Percentiles rank a stretch among this genome's conserved stretches.
Conservation (phyloP, 2,113 vertebrate species). For the Heptranchias perlo region DNA sequence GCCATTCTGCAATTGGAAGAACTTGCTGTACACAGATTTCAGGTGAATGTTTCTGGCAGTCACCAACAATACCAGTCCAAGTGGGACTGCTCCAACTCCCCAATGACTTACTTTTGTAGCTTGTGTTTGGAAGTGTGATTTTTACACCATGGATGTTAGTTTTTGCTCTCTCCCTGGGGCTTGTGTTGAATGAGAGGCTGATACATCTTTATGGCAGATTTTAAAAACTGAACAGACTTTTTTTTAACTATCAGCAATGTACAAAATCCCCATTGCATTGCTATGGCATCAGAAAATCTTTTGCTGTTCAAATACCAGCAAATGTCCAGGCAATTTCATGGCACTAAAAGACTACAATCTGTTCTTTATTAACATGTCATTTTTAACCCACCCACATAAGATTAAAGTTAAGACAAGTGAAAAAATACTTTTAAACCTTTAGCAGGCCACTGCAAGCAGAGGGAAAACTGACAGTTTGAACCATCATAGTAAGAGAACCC, state of each 20-base stretch:
- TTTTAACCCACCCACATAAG: too few relatives aligned
- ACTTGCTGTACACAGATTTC: not conserved
- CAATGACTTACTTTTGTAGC: not conserved
- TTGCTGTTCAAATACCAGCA: not conserved
- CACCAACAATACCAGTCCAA: not conserved
- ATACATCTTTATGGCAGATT: not conserved
- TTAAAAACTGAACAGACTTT: not conserved
- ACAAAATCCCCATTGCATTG: not conserved
- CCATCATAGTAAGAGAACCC: not conserved
- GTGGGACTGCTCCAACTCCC: not conserved
- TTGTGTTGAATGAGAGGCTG: not conserved
- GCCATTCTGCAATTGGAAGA: not conserved
- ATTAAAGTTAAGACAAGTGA: not conserved
- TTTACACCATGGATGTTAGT: not conserved
- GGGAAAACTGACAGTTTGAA: not conserved
- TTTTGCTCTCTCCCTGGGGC: not conserved
- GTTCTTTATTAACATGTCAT: not conserved
- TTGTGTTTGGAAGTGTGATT: slow-evolving; percentile 1
- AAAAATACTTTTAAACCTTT: not conserved
- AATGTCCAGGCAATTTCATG: not conserved
- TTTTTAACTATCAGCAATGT: not conserved
- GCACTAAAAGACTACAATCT: not conserved
- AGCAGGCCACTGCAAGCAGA: too few relatives aligned
- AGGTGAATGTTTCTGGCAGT: slow-evolving; percentile 6
- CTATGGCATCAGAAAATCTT: not conserved